A percentile compares a stretch with the other conserved stretches of the same genome.
These are phyloP conservation scores for Eubasilissa regina DNA, from an alignment of 1,140 invertebrate species.

Conservation along the genomic window DNA sequence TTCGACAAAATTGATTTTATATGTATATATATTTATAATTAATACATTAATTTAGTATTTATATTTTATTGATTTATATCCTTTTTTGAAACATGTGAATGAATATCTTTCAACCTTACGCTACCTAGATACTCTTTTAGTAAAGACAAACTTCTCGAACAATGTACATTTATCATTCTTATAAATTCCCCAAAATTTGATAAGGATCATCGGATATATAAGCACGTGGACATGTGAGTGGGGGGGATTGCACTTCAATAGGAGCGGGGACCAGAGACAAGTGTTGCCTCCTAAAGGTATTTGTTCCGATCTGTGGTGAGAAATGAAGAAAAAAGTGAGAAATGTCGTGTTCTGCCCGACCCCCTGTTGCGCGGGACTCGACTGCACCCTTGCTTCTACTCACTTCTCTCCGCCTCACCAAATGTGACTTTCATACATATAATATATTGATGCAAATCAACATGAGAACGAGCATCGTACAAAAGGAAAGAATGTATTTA, in stretches of 20 bases:
- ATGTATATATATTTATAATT: too few species aligned
- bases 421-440: constrained; percentile 8
- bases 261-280: constrained; percentile 17
- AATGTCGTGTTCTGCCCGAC: not conserved
- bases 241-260: not conserved
- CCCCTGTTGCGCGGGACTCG: constrained; percentile 8
- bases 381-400: not conserved
- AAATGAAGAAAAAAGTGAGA: constrained; percentile 19
- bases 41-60: too few species aligned
- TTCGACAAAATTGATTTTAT: too few species aligned
- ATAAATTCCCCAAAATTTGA: constrained; percentile 20
- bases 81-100: too few species aligned
- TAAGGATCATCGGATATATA: constrained; percentile 1
- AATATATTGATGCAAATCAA: too few species aligned
- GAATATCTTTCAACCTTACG: too few species aligned
- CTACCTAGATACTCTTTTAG: too few species aligned
- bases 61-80: too few species aligned
- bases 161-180: not conserved
- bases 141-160: too few species aligned
- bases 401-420: not conserved
- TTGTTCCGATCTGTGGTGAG: constrained; percentile 11
- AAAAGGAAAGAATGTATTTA: too few species aligned
- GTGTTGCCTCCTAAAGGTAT: not conserved
- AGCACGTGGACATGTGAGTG: constrained; percentile 11
- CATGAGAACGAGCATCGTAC: too few species aligned